These are phyloP conservation scores for Lagorchestes hirsutus DNA, from an alignment of 2,797 vertebrate genomes.

Conservation along the genomic window DNA sequence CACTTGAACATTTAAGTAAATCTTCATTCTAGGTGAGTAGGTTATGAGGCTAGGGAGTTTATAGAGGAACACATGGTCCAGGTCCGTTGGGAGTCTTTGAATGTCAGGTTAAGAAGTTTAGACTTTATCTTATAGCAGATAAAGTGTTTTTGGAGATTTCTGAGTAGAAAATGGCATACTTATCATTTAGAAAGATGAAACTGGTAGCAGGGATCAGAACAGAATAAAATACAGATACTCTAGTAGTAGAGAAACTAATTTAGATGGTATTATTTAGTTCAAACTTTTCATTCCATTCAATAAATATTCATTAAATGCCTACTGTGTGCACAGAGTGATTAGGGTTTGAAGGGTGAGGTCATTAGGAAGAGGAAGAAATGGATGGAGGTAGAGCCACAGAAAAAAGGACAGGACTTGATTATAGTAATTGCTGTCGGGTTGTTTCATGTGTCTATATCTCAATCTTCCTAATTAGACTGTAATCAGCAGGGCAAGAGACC, in stretches of 20 bases:
- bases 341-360: background rate
- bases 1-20: background rate
- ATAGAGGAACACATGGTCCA: background rate
- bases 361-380: background rate
- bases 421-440: background rate
- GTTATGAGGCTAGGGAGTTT: background rate
- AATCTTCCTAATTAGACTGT: background rate
- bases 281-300: background rate
- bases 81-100: background rate
- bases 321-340: background rate
- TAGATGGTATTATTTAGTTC: background rate
- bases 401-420: background rate
- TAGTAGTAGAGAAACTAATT: background rate
- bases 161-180: background rate
- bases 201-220: background rate
- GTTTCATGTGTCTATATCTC: rapidly evolving
- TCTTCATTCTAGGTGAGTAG: background rate
- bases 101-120: background rate
- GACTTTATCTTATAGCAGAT: background rate
- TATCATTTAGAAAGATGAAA: background rate
- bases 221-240: background rate
- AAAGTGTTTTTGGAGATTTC: background rate
- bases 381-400: background rate
- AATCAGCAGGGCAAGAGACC: background rate
- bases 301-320: background rate